Evolutionary conservation across 2,888 invertebrate species (phyloP).

Genomic region (Lasioglossum leucozonium): DNA sequence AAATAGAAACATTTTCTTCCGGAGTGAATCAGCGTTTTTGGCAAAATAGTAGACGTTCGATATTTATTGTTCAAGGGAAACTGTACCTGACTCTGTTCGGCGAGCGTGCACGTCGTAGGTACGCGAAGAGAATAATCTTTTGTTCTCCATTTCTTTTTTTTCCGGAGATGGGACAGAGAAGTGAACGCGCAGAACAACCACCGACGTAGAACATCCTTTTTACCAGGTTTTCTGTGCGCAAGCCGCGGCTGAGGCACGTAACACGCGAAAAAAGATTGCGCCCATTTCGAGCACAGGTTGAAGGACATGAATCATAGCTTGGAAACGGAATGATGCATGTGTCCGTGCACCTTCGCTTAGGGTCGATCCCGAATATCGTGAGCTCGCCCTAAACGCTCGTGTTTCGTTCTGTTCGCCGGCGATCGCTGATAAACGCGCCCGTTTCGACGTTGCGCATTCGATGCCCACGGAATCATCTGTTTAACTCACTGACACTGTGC

Average conservation of each 20-base stretch:
- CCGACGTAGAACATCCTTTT: background rate
- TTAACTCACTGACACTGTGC: background rate
- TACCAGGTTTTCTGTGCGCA: background rate
- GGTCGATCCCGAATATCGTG: background rate
- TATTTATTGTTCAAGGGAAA: background rate
- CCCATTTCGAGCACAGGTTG: conserved; percentile 1
- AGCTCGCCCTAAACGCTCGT: background rate
- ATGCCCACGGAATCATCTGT: conserved; percentile 1
- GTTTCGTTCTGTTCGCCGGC: background rate
- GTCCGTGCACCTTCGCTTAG: background rate
- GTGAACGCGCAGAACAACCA: background rate
- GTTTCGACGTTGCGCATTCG: conserved; percentile 13
- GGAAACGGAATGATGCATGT: conserved; percentile 23
- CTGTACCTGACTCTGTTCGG: background rate
- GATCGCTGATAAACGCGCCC: conserved; percentile 15
- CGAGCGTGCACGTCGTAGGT: background rate
- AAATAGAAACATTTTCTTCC: background rate
- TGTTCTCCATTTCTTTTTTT: background rate
- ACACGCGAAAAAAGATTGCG: background rate
- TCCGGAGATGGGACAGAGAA: background rate
- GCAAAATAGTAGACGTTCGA: background rate
- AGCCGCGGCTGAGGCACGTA: background rate
- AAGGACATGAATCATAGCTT: conserved; percentile 14
- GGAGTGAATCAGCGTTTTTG: background rate
- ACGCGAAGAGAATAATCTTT: background rate